Evolutionary conservation across 1,140 invertebrate species (phyloP), one percentile per base, ranked within the genome.

Genomic region (Ceratina australensis): DNA sequence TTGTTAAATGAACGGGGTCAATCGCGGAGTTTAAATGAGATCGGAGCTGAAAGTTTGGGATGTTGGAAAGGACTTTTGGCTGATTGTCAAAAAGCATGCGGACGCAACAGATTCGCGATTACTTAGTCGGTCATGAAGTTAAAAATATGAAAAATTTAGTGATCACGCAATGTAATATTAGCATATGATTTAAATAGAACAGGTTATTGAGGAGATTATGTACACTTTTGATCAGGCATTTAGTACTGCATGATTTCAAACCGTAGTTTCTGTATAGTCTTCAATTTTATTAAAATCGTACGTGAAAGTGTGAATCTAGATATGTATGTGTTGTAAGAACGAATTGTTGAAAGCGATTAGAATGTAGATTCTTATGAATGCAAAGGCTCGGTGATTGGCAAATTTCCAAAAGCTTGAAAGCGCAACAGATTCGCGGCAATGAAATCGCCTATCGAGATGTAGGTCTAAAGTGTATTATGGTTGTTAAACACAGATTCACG

Each of bases 391-490:
- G 12, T 42, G 15, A 71, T 56, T 68, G 73, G 54, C 54, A 26
- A 8, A 24, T 57, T 50, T 50, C 33, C 73, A 56, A 26, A 59
- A 67, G 16, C 60, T 56, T 28, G 71, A 5, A 3, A 61, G 33
- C 42, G 28, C 50, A 33, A 65, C 50, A 42, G 61, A 56, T 56
- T 42, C 28, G 61, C 49, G 60, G 20, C 52, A 65, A 47, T 65
- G 72, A 54, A 56, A 65, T 7, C 28, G 47, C 16, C 42, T 28
- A 52, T 33, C 42, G 71, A 15, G 57, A 47, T 52, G 24, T 49
- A 28, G 8, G 22, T 33, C 26, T 16, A n/a, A 28, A 26, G 56
- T 72, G n/a, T 47, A 33, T 52, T 33, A 59, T 72, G n/a, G 16
- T 20, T 12, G 0, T 1, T 16, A 57, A 69, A n/a, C 26, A 57